Evolutionary conservation across 2,113 vertebrate genomes (phyloP), one percentile per base, ranked within the genome.

Genomic region (Larimichthys polyactis): DNA sequence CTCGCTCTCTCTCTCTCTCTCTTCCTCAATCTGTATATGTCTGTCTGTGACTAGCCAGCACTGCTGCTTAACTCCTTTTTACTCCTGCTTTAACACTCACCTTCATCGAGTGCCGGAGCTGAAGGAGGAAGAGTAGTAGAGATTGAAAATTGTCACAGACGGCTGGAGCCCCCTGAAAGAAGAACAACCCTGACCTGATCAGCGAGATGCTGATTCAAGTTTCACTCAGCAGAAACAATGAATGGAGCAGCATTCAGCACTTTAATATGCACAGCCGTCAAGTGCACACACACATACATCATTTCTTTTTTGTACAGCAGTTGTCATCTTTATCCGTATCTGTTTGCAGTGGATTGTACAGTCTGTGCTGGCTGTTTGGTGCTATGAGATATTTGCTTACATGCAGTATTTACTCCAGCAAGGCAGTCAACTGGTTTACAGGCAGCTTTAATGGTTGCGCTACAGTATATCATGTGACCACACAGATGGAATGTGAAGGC

Each of bases 141-240:
- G 58, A 51, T 63, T n/a, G 29, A 55, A 40, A 85, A 87, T 15
- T 79, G 57, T 46, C 75, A 85, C 75, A 32, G 36, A 87, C 71
- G 46, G 55, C 66, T 66, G 51, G 32, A 17, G 65, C 67, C 15
- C 78, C 20, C 52, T 60, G 64, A 72, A 27, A 80, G 83, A 87
- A 83, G 66, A 67, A 67, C 62, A 82, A 65, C 62, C 75, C 40
- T 86, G 82, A 91, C 82, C 75, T 85, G 58, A 81, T 40, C 52
- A 11, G 24, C 36, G 36, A 70, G 54, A 65, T 71, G 49, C 54
- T 19, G 11, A 81, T 75, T 81, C 76, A 66, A 87, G 77, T 79
- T 77, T 60, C 71, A 62, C 55, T 72, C 9, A 36, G n/a, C n/a
- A 80, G 69, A 85, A 76, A 82, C 12, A n/a, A 22, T 73, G 78